Base-by-base conservation (phyloP, 2,888 invertebrate species). In the Erebia aethiops region DNA sequence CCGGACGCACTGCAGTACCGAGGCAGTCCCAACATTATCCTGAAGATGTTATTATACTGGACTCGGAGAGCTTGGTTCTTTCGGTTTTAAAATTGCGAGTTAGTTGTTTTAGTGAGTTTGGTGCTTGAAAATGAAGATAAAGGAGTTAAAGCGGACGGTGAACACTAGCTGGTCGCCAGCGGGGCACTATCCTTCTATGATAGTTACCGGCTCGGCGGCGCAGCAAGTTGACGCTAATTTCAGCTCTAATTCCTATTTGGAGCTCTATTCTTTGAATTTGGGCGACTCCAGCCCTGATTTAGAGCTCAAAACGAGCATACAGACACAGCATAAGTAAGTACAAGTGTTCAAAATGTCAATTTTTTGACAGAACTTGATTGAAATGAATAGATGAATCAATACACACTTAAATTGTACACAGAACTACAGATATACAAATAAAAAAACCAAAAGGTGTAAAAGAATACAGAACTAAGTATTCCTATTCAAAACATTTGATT, bases 131-230 rank as follows among this genome's bases (percentile, higher is more conserved):
- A 99, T 99, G 99, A 98, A 98, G 94, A 95, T 99, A 70, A 99
- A 99, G 90, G 98, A 99, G 92, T 94, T 99, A 81, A 97, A 98
- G 87, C 95, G 97, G 84, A 98, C 98, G 69, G 98, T 98, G 80
- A 98, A 98, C 89, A 96, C 98, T 87, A 97, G 98, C 77, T 99
- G 99, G 99, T 99, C 99, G 71, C 99, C 99, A 72, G 95, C 95
- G 74, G 95, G 95, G 78, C 96, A 96, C 76, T 94, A 96, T 88
- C 97, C 98, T 54, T 95, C 97, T 78, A 95, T 97, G 84, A 87
- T 99, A 80, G 98, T 98, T 71, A 97, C 98, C 82, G 99, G 98
- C 78, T 98, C 99, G 41, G 98, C 99, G 67, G 99, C 98, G 11
- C 98, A 99, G 89, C 99, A 99, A 88, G 94, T 99, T 57, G 99